phyloP scores from a whole-genome alignment of 2,113 vertebrate genomes.

The Trichomycterus rosablanca region DNA sequence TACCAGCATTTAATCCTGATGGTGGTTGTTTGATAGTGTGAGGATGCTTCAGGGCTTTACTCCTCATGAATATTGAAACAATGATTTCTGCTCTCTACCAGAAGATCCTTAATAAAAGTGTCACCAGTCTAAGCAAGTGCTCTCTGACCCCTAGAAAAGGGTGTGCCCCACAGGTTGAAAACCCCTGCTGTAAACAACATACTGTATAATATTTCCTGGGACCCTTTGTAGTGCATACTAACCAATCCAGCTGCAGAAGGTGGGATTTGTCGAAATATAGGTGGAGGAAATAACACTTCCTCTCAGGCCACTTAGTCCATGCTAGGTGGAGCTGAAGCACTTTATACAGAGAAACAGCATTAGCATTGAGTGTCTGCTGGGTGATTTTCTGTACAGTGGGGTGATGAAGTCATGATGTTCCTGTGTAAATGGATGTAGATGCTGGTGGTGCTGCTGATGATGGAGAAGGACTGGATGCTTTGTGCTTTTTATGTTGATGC shows the following conservation, averaged over 20 bases:
- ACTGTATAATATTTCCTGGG: too few species aligned
- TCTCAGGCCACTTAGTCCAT: neutral
- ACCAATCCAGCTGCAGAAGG: neutral
- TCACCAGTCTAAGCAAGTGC: too few species aligned
- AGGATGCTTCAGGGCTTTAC: too few species aligned
- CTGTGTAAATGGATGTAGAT: too few species aligned
- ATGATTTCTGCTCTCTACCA: too few species aligned
- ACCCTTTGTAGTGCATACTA: neutral
- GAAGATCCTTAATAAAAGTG: too few species aligned
- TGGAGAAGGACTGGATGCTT: conserved; percentile 17
- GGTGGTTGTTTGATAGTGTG: too few species aligned
- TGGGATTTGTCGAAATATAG: neutral
- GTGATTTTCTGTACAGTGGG: conserved; percentile 25
- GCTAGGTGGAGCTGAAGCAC: conserved; percentile 21
- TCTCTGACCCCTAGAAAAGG: too few species aligned
- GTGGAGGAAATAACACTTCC: neutral
- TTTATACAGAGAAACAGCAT: conserved; percentile 19
- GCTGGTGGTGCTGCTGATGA: conserved; percentile 18
- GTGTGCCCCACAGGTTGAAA: too few species aligned
- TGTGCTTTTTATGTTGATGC: conserved; percentile 20
- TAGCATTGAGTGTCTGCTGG: neutral
- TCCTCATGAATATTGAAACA: too few species aligned
- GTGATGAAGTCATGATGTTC: neutral
- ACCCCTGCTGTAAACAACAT: too few species aligned
- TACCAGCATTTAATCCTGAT: too few species aligned